Percentiles rank a stretch among this genome's conserved stretches.
Evolutionary conservation across 2,888 invertebrate species (phyloP).

Genomic region (Epiperipatus broadwayi): DNA sequence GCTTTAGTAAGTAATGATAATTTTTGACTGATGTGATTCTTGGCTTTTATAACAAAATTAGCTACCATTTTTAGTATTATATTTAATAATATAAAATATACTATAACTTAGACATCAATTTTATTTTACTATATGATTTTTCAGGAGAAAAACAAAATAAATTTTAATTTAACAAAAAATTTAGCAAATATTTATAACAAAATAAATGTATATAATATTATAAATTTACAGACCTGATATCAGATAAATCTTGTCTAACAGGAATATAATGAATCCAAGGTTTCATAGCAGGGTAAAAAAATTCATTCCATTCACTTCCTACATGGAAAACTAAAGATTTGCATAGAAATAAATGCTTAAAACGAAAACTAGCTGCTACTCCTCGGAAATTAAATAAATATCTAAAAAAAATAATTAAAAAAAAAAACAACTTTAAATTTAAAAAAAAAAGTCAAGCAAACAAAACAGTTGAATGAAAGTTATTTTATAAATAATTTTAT

Average conservation of each 20-base stretch:
- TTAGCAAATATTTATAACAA: not conserved
- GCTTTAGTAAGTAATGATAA: no score
- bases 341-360: constrained; percentile 83
- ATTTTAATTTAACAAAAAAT: not conserved
- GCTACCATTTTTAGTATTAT: no score
- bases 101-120: no score
- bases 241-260: constrained; percentile 45
- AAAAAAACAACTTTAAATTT: no score
- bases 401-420: constrained; percentile 32
- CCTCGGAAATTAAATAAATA: constrained; percentile 90
- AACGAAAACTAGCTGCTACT: constrained; percentile 89
- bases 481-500: not conserved
- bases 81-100: constrained; percentile 10
- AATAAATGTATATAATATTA: constrained; percentile 12
- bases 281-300: constrained; percentile 69
- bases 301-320: constrained; percentile 81
- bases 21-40: no score
- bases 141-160: no score
- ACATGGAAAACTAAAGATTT: constrained; percentile 82
- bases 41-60: no score
- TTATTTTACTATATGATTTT: no score
- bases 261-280: constrained; percentile 95
- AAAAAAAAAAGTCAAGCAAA: no score
- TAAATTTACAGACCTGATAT: constrained; percentile 38
- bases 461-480: not conserved